Base-by-base conservation (phyloP, 53 echinoderm and acorn worm genomes). In the Patiria pectinifera region DNA sequence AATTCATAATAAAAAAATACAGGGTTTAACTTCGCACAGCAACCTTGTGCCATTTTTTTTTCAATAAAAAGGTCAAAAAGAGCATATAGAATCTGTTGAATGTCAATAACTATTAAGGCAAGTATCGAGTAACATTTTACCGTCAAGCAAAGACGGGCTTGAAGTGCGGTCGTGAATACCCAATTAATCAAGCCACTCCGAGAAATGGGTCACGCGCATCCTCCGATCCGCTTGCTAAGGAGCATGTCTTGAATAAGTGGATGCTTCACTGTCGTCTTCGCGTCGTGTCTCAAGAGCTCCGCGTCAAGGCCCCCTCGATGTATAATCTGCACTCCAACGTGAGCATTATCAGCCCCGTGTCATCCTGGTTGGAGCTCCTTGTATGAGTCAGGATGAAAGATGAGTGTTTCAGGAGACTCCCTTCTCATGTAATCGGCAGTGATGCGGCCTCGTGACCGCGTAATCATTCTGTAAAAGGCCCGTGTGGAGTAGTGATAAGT, bases 281-380 rank as follows among this genome's bases (percentile, higher is more conserved):
- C 63, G 85, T 85, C 85, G 26, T 46, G 85, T 85, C 85, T 85
- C 63, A 45, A 85, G 85, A 66, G 66, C 48, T 35, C 61, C 59
- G 35, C 59, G 35, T 83, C 19, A 44, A 45, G 69, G 23, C 19
- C 16, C 15, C 19, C 45, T 66, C 16, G 63, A 23, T 85, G 85
- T 69, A 63, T 85, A 66, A 85, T 85, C 21, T 85, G 85, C n/a
- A 63, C 45, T 45, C 15, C 63, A 45, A 21, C 21, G 26, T 14
- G 45, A 5, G 19, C 59, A 47, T 85, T 45, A 63, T 66, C 69
- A 19, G 60, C 66, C 69, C 21, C 46, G 0, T 46, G 23, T 4
- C 14, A 3, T 15, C 19, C 3, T 18, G 15, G 12, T 11, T 18
- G 12, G 60, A 60, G 60, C 12, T 66, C 15, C 66, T 14, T 15